These are phyloP conservation scores for Platichthys flesus DNA, from an alignment of 2,113 vertebrate species.

Conservation along the genomic window DNA sequence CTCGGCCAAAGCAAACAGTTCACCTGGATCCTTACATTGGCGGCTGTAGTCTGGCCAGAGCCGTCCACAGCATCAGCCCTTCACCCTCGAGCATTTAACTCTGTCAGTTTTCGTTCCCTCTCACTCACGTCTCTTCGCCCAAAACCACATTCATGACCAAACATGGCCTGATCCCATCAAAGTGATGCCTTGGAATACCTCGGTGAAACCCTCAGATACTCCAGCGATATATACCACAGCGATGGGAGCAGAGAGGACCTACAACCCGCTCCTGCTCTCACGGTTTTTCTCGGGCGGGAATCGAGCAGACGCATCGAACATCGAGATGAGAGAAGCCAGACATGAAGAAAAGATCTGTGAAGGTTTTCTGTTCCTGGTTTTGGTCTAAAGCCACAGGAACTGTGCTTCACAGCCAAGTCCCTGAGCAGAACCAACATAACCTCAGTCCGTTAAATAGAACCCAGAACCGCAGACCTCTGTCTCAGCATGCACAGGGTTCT, in stretches of 20 bases:
- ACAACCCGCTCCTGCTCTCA: slow-evolving; percentile 20
- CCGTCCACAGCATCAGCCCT: slow-evolving; percentile 36
- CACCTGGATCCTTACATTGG: slow-evolving; percentile 33
- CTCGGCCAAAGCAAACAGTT: slow-evolving; percentile 14
- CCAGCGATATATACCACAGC: slow-evolving; percentile 29
- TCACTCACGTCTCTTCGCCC: slow-evolving; percentile 50
- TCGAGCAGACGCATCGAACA: slow-evolving; percentile 24
- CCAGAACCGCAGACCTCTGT: slow-evolving; percentile 57
- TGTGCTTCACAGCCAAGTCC: slow-evolving; percentile 74
- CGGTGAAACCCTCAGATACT: slow-evolving; percentile 38
- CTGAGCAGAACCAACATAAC: slow-evolving; percentile 60
- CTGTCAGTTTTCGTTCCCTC: slow-evolving; percentile 67
- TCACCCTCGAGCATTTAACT: slow-evolving; percentile 54
- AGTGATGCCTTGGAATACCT: slow-evolving; percentile 53
- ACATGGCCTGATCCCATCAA: slow-evolving; percentile 60
- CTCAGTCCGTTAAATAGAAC: slow-evolving; percentile 56
- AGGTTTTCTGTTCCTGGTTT: slow-evolving; percentile 54
- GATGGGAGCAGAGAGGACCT: slow-evolving; percentile 44
- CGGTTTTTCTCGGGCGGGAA: slow-evolving; percentile 19
- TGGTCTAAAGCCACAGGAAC: slow-evolving; percentile 69
- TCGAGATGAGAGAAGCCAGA: slow-evolving; percentile 71
- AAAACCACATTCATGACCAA: slow-evolving; percentile 71
- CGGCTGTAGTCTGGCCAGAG: slow-evolving; percentile 18
- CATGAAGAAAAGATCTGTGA: slow-evolving; percentile 47
- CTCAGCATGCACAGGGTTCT: slow-evolving; percentile 30